These are phyloP conservation scores for Hylia prasina DNA, from an alignment of 2,113 vertebrate genomes.

Conservation along the genomic window DNA sequence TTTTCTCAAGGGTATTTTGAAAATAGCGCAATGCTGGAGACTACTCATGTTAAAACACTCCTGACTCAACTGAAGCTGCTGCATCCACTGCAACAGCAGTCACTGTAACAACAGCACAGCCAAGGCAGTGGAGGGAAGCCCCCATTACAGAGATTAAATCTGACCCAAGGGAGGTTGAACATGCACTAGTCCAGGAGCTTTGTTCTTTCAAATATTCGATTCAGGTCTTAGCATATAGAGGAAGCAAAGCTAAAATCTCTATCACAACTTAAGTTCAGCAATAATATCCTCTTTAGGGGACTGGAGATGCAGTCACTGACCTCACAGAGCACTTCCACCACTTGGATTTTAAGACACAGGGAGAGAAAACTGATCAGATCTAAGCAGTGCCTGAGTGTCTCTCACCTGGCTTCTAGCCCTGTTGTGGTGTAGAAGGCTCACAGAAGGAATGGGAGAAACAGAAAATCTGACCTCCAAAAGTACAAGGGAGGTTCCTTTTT, in stretches of 20 bases:
- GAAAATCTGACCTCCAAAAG: not conserved
- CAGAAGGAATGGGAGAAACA: not conserved
- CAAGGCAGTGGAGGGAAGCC: not conserved
- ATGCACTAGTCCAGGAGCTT: not conserved
- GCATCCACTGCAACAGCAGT: not conserved
- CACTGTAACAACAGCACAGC: not conserved
- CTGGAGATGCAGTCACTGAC: accelerated
- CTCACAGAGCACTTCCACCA: not conserved
- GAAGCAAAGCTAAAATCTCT: not conserved
- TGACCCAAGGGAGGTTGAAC: not conserved
- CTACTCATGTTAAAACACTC: not conserved
- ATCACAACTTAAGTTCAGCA: not conserved
- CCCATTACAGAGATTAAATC: not conserved
- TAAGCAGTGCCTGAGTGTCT: not conserved
- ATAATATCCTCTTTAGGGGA: not conserved
- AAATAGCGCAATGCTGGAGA: not conserved
- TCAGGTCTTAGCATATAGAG: not conserved
- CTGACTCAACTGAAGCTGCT: not conserved
- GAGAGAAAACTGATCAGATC: not conserved
- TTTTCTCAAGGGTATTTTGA: not conserved
- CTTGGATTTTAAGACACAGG: not conserved
- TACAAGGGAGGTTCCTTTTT: not conserved
- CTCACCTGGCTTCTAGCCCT: not conserved
- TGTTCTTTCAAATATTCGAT: not conserved
- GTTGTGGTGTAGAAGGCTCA: not conserved